phyloP scores from a whole-genome alignment of 2,797 vertebrate genomes.

The Gymnoscopelus braueri region DNA sequence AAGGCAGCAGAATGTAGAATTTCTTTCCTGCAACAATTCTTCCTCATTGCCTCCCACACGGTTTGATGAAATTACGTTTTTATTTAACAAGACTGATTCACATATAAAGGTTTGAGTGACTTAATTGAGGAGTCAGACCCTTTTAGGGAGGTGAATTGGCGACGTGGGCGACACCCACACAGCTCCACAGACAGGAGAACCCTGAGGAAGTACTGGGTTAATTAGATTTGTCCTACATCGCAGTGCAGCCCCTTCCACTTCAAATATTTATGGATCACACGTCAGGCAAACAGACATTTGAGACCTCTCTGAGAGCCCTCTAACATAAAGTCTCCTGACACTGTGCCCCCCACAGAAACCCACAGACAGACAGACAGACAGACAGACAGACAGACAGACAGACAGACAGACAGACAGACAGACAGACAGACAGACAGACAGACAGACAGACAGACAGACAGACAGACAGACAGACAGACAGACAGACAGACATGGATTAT shows the following conservation, averaged over 20 bases:
- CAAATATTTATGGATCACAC: constrained; percentile 83
- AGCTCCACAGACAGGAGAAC: constrained; percentile 61
- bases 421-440: constrained; percentile 1
- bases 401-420: constrained; percentile 17
- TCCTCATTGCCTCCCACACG: constrained; percentile 4
- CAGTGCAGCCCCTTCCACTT: constrained; percentile 77
- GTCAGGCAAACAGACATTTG: constrained; percentile 81
- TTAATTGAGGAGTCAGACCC: constrained; percentile 62
- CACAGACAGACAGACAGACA: constrained; percentile 31
- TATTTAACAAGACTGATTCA: constrained; percentile 47
- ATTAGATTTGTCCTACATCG: constrained; percentile 82
- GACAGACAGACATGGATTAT: neutral
- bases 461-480: constrained; percentile 15
- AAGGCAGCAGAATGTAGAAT: constrained; percentile 2
- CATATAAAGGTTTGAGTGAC: constrained; percentile 47
- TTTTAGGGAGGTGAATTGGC: constrained; percentile 65
- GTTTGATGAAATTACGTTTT: constrained; percentile 26
- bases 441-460: constrained; percentile 23
- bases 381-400: constrained; percentile 6
- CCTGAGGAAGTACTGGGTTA: constrained; percentile 78
- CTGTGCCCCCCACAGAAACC: constrained; percentile 31
- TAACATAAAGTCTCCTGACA: constrained; percentile 66
- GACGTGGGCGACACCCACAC: constrained; percentile 60
- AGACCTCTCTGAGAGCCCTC: constrained; percentile 74
- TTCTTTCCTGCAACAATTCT: constrained; percentile 14